Conservation (phyloP, 1,140 invertebrate species). For the Procambarus clarkii region DNA sequence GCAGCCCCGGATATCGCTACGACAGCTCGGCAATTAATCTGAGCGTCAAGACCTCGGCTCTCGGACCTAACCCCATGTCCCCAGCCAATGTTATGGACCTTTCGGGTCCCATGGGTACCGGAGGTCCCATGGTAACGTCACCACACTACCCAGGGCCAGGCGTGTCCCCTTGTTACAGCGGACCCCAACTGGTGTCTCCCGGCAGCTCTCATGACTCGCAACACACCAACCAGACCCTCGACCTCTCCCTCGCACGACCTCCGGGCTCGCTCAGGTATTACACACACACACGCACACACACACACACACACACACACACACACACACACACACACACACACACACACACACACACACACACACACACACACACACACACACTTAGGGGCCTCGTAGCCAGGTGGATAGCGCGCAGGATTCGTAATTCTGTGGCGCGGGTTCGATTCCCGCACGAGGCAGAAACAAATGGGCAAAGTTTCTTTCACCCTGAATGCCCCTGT, state of each 20-base stretch:
- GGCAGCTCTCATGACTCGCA: conserved; percentile 71
- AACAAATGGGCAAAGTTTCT: too few relatives aligned
- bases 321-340: conserved; percentile 34
- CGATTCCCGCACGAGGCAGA: too few relatives aligned
- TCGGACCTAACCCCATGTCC: conserved; percentile 71
- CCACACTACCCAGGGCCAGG: conserved; percentile 72
- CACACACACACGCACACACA: too few relatives aligned
- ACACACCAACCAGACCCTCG: conserved; percentile 69
- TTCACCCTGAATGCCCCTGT: too few relatives aligned
- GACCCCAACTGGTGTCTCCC: conserved; percentile 69
- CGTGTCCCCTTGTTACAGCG: conserved; percentile 72
- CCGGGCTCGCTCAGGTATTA: conserved; percentile 68
- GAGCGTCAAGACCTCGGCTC: conserved; percentile 82
- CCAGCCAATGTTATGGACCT: conserved; percentile 72
- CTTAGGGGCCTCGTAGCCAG: not conserved
- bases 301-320: not conserved
- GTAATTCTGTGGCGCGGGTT: too few relatives aligned
- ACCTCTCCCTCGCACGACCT: conserved; percentile 69
- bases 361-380: conserved; percentile 20
- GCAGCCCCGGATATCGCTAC: conserved; percentile 88
- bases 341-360: conserved; percentile 18
- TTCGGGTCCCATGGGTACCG: conserved; percentile 56
- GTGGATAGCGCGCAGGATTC: too few relatives aligned
- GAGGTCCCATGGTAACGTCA: conserved; percentile 70
- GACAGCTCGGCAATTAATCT: conserved; percentile 86